Conservation (phyloP, 2,113 vertebrate genomes). For the Orcinus orca region DNA sequence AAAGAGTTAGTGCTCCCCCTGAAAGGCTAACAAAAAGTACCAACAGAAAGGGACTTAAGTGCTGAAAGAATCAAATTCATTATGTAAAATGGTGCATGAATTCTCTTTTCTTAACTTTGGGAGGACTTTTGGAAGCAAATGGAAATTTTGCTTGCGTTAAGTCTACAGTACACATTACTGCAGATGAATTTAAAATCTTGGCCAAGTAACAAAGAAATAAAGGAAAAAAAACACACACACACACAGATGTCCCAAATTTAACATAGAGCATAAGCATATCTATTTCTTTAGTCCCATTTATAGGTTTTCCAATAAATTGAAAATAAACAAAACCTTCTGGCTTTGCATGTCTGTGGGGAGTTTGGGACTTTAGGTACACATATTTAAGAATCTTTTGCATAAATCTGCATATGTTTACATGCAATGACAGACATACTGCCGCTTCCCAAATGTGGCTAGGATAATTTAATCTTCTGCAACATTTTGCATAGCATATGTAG, state of each 20-base stretch:
- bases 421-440: constrained; percentile 69
- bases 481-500: constrained; percentile 66
- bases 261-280: constrained; percentile 25
- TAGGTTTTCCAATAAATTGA: constrained; percentile 64
- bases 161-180: neutral
- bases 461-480: constrained; percentile 70
- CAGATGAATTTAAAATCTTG: constrained; percentile 45
- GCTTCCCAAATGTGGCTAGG: constrained; percentile 59
- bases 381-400: constrained; percentile 62
- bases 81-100: constrained; percentile 43
- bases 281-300: constrained; percentile 58
- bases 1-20: neutral
- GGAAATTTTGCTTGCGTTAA: constrained; percentile 11
- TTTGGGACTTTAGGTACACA: constrained; percentile 63
- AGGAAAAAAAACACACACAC: neutral
- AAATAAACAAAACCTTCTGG: constrained; percentile 75
- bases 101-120: neutral
- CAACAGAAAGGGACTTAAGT: neutral
- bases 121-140: constrained; percentile 41
- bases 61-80: neutral
- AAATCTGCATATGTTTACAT: constrained; percentile 70
- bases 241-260: constrained; percentile 49
- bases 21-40: neutral
- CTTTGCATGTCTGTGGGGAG: constrained; percentile 51
- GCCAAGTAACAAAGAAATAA: constrained; percentile 1